These are phyloP conservation scores for Protonibea diacanthus DNA, from an alignment of 2,797 vertebrate species.

Conservation along the genomic window DNA sequence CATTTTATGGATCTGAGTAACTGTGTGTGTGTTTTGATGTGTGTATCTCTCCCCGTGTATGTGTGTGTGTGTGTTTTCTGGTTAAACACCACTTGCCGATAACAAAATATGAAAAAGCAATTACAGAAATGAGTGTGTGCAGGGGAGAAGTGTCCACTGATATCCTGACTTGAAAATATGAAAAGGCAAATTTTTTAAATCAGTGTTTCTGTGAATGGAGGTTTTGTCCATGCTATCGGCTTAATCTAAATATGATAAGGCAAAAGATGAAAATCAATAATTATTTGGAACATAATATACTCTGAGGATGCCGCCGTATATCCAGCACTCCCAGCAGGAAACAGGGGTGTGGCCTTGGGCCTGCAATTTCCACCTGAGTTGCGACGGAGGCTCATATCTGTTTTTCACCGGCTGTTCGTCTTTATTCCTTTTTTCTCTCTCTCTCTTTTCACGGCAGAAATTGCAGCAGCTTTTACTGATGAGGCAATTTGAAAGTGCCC, in stretches of 20 bases:
- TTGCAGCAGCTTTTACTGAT: conserved; percentile 69
- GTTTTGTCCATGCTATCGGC: conserved; percentile 25
- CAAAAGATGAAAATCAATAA: conserved; percentile 64
- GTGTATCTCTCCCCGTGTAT: neutral
- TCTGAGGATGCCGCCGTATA: conserved; percentile 25
- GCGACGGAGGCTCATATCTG: conserved; percentile 46
- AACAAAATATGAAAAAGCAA: conserved; percentile 72
- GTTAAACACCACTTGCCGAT: too few relatives aligned
- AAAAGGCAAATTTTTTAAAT: conserved; percentile 44
- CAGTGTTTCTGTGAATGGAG: conserved; percentile 19
- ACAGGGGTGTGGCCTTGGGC: too few relatives aligned
- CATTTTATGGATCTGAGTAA: conserved; percentile 64
- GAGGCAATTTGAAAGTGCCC: conserved; percentile 59
- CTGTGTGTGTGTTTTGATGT: conserved; percentile 27
- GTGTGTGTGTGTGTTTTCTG: conserved; percentile 32
- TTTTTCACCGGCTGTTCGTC: conserved; percentile 44
- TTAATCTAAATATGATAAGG: conserved; percentile 66
- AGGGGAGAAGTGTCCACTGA: conserved; percentile 54
- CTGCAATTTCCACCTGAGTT: conserved; percentile 66
- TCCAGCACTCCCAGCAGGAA: conserved; percentile 24
- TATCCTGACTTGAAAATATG: conserved; percentile 40
- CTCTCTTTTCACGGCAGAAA: conserved; percentile 34
- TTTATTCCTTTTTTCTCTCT: conserved; percentile 26
- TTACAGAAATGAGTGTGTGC: conserved; percentile 66
- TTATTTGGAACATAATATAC: conserved; percentile 58